A percentile compares a stretch with the other conserved stretches of the same genome.
phyloP scores from a whole-genome alignment of 1,140 invertebrate genomes.

The Formica exsecta region DNA sequence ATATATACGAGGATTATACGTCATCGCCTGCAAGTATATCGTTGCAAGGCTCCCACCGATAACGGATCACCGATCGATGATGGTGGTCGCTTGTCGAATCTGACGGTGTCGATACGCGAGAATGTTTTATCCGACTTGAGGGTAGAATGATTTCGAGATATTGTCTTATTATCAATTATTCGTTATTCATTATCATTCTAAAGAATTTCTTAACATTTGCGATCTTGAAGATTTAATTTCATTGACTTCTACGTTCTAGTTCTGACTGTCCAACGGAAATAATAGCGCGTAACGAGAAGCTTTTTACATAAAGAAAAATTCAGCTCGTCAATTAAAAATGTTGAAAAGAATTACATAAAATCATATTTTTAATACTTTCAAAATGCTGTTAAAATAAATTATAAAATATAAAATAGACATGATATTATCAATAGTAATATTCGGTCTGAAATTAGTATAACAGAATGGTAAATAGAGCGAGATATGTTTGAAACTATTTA shows the following conservation, averaged over 20 bases:
- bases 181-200: too few relatives aligned
- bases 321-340: too few relatives aligned
- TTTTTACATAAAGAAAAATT: too few relatives aligned
- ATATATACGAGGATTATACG: neutral
- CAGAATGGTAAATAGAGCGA: neutral
- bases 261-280: too few relatives aligned
- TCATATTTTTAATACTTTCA: too few relatives aligned
- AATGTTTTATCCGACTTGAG: neutral
- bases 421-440: neutral
- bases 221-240: too few relatives aligned
- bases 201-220: too few relatives aligned
- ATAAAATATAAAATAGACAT: neutral
- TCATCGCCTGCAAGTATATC: constrained; percentile 22
- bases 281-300: too few relatives aligned
- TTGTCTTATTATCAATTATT: neutral
- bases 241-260: too few relatives aligned
- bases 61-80: neutral
- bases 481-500: constrained; percentile 28
- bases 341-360: too few relatives aligned
- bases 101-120: neutral
- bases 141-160: neutral
- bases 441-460: neutral
- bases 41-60: neutral
- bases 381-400: neutral
- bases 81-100: constrained; percentile 16